Evolutionary conservation across 92 coral and sea anemone genomes (phyloP).

Genomic region (Heliopora coerulea): DNA sequence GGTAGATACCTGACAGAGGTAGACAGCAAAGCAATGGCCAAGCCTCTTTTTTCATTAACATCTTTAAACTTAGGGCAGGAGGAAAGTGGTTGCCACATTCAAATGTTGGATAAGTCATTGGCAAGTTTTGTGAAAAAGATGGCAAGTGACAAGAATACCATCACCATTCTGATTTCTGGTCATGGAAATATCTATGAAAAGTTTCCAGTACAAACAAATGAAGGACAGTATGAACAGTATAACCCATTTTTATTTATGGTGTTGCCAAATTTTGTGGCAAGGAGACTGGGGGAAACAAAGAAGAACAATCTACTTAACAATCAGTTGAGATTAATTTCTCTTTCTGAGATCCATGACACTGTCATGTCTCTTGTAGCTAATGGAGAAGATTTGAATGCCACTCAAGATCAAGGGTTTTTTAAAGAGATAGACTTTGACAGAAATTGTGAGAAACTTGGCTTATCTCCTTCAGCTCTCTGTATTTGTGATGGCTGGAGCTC

Average conservation of each 20-base stretch:
- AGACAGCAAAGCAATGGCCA: slow-evolving; percentile 17
- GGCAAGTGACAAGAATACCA: slow-evolving; percentile 62
- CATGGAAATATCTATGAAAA: slow-evolving; percentile 74
- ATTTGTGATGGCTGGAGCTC: slow-evolving; percentile 68
- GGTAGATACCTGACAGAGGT: slow-evolving; percentile 38
- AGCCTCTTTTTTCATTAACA: slow-evolving; percentile 64
- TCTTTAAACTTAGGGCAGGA: slow-evolving; percentile 63
- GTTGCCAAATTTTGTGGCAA: slow-evolving; percentile 51
- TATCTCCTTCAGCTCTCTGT: slow-evolving; percentile 60
- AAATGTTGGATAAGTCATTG: slow-evolving; percentile 56
- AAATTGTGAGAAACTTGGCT: slow-evolving; percentile 58
- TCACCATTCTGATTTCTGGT: slow-evolving; percentile 70
- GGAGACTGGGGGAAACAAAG: slow-evolving; percentile 55
- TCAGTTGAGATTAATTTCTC: slow-evolving; percentile 56
- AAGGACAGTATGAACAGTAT: slow-evolving; percentile 73
- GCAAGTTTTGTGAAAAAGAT: slow-evolving; percentile 51
- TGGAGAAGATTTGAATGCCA: slow-evolving; percentile 32
- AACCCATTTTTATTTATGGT: slow-evolving; percentile 70
- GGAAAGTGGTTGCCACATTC: slow-evolving; percentile 60
- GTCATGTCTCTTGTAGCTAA: slow-evolving; percentile 53
- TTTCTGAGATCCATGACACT: slow-evolving; percentile 63
- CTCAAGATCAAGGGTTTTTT: slow-evolving; percentile 53
- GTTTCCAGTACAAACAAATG: slow-evolving; percentile 58
- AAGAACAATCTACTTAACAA: slow-evolving; percentile 51
- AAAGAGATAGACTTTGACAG: slow-evolving; percentile 55